Evolutionary conservation across 2,888 invertebrate species (phyloP).

Genomic region (Ophraella communa): DNA sequence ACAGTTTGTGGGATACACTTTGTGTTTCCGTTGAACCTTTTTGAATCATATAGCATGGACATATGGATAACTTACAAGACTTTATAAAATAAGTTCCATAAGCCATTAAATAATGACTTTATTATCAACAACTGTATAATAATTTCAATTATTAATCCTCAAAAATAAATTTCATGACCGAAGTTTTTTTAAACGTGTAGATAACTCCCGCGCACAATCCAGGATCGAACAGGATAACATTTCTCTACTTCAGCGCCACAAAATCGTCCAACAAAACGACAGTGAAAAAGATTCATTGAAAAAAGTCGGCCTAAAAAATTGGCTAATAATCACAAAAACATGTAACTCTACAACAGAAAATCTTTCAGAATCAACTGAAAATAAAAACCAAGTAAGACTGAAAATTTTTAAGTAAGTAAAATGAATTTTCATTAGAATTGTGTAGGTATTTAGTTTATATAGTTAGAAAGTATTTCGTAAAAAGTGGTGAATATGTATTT

Average conservation of each 20-base stretch:
- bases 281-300: slow-evolving; percentile 1
- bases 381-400: slow-evolving; percentile 17
- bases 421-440: not conserved
- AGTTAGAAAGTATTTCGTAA: not conserved
- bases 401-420: slow-evolving; percentile 19
- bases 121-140: too few species aligned
- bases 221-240: not conserved
- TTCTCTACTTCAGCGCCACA: slow-evolving; percentile 2
- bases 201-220: slow-evolving; percentile 9
- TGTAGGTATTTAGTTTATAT: not conserved
- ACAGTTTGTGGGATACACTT: too few species aligned
- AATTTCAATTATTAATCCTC: not conserved
- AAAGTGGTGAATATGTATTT: not conserved
- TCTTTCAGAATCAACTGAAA: not conserved
- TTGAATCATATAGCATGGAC: too few species aligned
- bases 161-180: too few species aligned
- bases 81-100: too few species aligned
- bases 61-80: too few species aligned
- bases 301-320: slow-evolving; percentile 16
- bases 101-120: too few species aligned
- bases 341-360: slow-evolving; percentile 10
- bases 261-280: slow-evolving; percentile 10
- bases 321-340: slow-evolving; percentile 1
- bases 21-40: too few species aligned
- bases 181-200: not conserved